phyloP scores from a whole-genome alignment of 2,888 invertebrate genomes.

The Sthenelais limicola region DNA sequence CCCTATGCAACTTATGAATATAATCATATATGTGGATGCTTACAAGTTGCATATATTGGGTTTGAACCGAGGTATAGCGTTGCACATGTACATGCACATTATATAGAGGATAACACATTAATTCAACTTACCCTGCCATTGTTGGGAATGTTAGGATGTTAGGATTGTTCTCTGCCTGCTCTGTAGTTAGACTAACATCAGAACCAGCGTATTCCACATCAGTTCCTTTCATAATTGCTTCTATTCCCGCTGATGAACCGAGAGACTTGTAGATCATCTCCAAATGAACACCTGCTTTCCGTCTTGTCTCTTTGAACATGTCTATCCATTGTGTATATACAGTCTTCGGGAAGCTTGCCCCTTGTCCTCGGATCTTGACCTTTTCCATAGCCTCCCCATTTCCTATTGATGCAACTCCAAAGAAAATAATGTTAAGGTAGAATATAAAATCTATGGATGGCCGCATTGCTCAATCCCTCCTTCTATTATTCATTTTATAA shows the following conservation, averaged over 20 bases:
- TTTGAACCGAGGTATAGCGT: too few species aligned
- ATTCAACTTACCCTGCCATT: constrained; percentile 62
- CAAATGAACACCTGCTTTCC: constrained; percentile 42
- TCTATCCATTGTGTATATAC: constrained; percentile 41
- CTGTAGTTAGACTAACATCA: constrained; percentile 54
- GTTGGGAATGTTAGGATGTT: constrained; percentile 60
- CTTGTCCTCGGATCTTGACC: constrained; percentile 29
- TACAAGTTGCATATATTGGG: too few species aligned
- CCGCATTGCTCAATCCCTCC: too few species aligned
- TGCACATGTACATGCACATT: too few species aligned
- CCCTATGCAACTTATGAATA: too few species aligned
- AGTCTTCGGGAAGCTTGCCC: constrained; percentile 44
- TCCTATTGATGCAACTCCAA: too few species aligned
- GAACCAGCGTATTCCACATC: constrained; percentile 58
- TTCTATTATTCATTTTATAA: too few species aligned
- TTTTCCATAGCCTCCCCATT: too few species aligned
- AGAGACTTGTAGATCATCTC: constrained; percentile 56
- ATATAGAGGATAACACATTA: not conserved
- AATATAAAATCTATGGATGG: too few species aligned
- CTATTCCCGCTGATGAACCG: constrained; percentile 59
- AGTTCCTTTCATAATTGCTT: constrained; percentile 49
- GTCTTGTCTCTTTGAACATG: constrained; percentile 4
- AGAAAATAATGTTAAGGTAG: too few species aligned
- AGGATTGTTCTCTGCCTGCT: constrained; percentile 47
- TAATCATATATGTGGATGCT: too few species aligned